phyloP scores from a whole-genome alignment of 2,113 vertebrate species.

The Leptosomus discolor region DNA sequence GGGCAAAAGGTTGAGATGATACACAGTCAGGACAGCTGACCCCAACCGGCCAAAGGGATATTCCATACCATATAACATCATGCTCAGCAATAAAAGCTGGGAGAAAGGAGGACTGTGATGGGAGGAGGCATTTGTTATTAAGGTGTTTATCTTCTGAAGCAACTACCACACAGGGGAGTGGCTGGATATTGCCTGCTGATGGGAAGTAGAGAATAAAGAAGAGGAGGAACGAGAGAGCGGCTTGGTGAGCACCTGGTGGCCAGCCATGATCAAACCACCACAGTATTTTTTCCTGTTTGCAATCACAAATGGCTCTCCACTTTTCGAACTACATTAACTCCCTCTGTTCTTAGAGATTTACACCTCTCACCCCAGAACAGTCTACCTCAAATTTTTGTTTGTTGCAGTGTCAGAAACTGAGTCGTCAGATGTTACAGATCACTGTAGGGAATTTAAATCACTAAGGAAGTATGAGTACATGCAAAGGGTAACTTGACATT shows the following conservation, averaged over 20 bases:
- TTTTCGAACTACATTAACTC: not conserved
- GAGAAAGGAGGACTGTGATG: not conserved
- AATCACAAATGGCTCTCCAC: not conserved
- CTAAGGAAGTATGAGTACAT: not conserved
- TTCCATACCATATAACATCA: no score
- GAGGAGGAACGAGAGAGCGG: fast-evolving
- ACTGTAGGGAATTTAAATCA: not conserved
- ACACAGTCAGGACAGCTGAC: not conserved
- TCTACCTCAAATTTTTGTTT: not conserved
- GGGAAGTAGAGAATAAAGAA: not conserved
- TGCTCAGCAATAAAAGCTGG: not conserved
- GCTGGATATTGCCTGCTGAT: not conserved
- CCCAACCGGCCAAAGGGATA: not conserved
- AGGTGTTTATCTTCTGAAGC: not conserved
- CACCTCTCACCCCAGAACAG: not conserved
- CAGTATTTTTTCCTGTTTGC: not conserved
- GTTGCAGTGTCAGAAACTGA: not conserved
- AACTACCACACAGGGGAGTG: not conserved
- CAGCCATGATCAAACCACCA: not conserved
- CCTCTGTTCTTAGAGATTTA: not conserved
- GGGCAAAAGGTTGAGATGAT: not conserved
- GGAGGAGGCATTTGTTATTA: not conserved
- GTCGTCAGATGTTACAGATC: not conserved
- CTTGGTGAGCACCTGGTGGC: not conserved
- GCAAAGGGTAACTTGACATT: not conserved